phyloP scores from a whole-genome alignment of 2,888 invertebrate genomes.

The Synergus gifuensis region DNA sequence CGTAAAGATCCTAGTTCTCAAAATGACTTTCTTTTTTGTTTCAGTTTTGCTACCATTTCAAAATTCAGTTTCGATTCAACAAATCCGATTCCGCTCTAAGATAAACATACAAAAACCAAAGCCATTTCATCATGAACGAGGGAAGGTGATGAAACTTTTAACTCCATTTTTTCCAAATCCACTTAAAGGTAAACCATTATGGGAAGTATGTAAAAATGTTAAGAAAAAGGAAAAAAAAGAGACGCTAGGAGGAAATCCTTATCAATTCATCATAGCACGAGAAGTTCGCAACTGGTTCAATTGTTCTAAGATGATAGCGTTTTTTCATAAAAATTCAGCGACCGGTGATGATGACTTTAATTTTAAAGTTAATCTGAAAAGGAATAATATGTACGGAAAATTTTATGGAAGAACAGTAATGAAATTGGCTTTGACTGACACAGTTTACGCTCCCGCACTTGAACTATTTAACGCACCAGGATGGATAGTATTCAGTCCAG shows the following conservation, averaged over 20 bases:
- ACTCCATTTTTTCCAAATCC: slow-evolving; percentile 82
- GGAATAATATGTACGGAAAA: slow-evolving; percentile 85
- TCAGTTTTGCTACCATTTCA: slow-evolving; percentile 68
- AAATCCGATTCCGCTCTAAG: slow-evolving; percentile 85
- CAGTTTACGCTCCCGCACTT: slow-evolving; percentile 84
- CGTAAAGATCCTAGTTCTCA: not conserved
- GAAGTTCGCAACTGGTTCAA: slow-evolving; percentile 86
- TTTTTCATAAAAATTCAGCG: slow-evolving; percentile 87
- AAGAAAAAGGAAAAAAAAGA: slow-evolving; percentile 66
- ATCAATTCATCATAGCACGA: slow-evolving; percentile 85
- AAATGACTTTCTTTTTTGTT: slow-evolving; percentile 54
- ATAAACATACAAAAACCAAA: slow-evolving; percentile 88
- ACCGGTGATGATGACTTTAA: slow-evolving; percentile 83
- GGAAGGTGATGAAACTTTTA: slow-evolving; percentile 83
- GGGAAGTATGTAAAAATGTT: slow-evolving; percentile 79
- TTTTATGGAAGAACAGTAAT: slow-evolving; percentile 84
- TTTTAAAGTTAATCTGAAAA: slow-evolving; percentile 82
- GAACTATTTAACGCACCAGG: slow-evolving; percentile 83
- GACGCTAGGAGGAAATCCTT: slow-evolving; percentile 81
- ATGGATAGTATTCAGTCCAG: slow-evolving; percentile 85
- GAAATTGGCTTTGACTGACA: slow-evolving; percentile 82
- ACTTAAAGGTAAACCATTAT: slow-evolving; percentile 60
- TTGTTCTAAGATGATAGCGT: slow-evolving; percentile 85
- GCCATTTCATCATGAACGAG: slow-evolving; percentile 85
- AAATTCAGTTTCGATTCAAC: slow-evolving; percentile 74